Evolutionary conservation across 1,140 invertebrate species (phyloP), one percentile per base, ranked within the genome.

Genomic region (Proctacanthus coquilletti): DNA sequence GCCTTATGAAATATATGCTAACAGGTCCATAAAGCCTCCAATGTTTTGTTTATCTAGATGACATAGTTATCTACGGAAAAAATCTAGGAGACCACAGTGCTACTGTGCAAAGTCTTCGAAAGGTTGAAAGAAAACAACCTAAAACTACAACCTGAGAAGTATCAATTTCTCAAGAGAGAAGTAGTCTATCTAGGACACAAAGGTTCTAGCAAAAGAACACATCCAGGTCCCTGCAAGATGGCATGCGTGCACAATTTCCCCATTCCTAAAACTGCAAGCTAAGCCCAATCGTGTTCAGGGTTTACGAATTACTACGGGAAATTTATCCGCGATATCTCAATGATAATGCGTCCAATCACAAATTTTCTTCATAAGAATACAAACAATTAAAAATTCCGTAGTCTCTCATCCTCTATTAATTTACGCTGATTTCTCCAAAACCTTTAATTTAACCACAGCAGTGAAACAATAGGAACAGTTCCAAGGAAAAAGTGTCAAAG

Each of bases 351-450:
- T 23, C 34, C 39, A 5, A 15, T 46, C 18, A 42, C 37, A 30
- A 25, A 35, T 8, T 13, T 3, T 11, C 30, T 18, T 41, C 34
- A 2, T 32, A 37, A 21, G 42, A 43, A 2, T 33, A 38, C 42
- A 64, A 15, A 47, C 33, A 32, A 42, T 63, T 13, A 64, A 61
- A 53, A 39, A 53, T 29, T 45, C 52, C 21, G 31, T 68, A 23
- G 52, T 46, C 3, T 57, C 55, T 14, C 47, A 62, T 18, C 54
- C 56, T 17, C 42, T 66, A 18, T 43, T 50, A 40, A 39, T 44
- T 2, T n/a, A n/a, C n/a, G n/a, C n/a, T n/a, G n/a, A n/a, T n/a
- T n/a, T n/a, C n/a, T n/a, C n/a, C n/a, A n/a, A n/a, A n/a, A n/a
- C n/a, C n/a, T n/a, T n/a, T n/a, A n/a, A n/a, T n/a, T n/a, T n/a